phyloP scores from a whole-genome alignment of 2,797 vertebrate genomes.

The Molossus molossus region DNA sequence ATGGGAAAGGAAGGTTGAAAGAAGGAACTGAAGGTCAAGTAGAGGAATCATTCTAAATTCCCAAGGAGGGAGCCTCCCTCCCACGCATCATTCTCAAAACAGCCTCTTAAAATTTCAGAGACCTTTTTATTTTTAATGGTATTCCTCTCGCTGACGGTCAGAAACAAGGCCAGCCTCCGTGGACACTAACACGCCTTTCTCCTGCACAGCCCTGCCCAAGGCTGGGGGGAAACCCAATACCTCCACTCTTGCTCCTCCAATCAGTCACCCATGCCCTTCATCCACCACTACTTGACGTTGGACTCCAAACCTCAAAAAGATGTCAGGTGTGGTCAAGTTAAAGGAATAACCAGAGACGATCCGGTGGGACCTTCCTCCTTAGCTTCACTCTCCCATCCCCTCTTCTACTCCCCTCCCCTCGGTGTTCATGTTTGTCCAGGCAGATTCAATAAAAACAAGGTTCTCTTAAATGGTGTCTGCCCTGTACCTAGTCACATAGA shows the following conservation, averaged over 20 bases:
- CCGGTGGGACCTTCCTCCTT: background rate
- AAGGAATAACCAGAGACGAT: background rate
- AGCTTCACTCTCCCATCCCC: background rate
- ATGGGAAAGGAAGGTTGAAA: background rate
- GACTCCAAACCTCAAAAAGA: background rate
- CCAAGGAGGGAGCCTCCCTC: background rate
- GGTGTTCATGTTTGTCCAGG: background rate
- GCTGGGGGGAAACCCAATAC: background rate
- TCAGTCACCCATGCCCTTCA: background rate
- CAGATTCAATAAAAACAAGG: background rate
- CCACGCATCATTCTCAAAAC: background rate
- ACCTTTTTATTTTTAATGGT: background rate
- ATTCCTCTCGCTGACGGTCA: background rate
- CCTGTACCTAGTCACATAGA: background rate
- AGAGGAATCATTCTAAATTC: background rate
- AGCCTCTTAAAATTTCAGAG: background rate
- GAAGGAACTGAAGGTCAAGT: background rate
- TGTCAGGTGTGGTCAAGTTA: background rate
- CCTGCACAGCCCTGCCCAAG: background rate
- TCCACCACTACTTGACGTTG: background rate
- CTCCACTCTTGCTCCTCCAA: background rate
- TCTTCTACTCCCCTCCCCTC: accelerated
- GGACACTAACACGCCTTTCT: background rate
- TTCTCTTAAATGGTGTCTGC: background rate
- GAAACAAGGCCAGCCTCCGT: background rate